Evolutionary conservation across 2,797 vertebrate species (phyloP), one percentile per base, ranked within the genome.

Genomic region (Prionace glauca): DNA sequence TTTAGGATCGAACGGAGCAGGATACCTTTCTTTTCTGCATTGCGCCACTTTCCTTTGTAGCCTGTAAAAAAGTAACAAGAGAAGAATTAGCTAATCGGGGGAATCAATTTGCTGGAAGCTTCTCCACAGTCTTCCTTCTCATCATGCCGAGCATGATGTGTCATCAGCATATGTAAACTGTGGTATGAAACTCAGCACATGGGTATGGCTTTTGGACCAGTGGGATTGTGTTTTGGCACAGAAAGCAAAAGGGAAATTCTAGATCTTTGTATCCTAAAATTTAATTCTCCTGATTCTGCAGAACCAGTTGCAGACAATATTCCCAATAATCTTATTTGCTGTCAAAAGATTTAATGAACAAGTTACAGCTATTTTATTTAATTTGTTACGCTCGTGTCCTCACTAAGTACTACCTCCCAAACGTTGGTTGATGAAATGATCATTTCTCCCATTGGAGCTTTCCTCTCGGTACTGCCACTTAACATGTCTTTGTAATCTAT

Each of bases 1-100:
- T 98, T 97, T 96, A 98, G 98, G 98, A 99, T 99, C 99, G 99
- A 99, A 98, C 98, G 98, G 98, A 98, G 97, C 98, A 98, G 97
- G 97, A 97, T 96, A 97, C 98, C 98, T 98, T 98, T 97, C 98
- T 97, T 98, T 98, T 98, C 98, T 97, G 98, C 98, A 98, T 98
- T 97, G 98, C 97, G 16, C 97, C 98, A 97, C 45, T 26, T 98
- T 98, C 98, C 98, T 99, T 99, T 99, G 99, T 99, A 99, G 98
- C 98, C 98, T 99, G 99, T 99, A 99, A 99, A 99, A 99, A 98
- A 98, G 98, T 99, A 99, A 99, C 98, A 98, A 98, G 98, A 99
- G 99, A 99, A 98, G 98, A 99, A 98, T 98, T 98, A 98, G 98
- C 98, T 98, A 98, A 99, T 98, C 98, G 98, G 98, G 50, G 98